Conservation (phyloP, 2,797 vertebrate genomes). For the Pseudomugil gertrudae region DNA sequence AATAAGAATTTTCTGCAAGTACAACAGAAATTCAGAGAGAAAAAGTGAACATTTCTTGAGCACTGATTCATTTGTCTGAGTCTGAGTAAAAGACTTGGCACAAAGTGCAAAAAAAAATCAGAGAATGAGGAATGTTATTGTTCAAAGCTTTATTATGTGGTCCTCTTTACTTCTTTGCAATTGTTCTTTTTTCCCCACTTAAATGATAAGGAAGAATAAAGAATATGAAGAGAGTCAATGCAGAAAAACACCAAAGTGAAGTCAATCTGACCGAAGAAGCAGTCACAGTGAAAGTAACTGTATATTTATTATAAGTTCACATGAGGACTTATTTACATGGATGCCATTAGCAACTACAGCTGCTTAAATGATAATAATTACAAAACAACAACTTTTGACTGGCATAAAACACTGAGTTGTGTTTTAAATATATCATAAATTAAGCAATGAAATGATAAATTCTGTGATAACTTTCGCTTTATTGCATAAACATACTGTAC, state of each 20-base stretch:
- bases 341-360: background rate
- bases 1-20: background rate
- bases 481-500: conserved; percentile 60
- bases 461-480: conserved; percentile 70
- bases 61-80: background rate
- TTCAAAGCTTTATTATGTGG: too few relatives aligned
- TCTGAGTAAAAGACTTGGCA: background rate
- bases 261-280: background rate
- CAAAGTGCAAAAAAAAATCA: background rate
- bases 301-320: background rate
- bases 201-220: background rate
- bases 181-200: background rate
- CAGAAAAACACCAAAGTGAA: background rate
- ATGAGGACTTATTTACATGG: background rate
- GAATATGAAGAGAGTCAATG: background rate
- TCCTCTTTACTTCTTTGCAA: background rate
- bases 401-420: too few relatives aligned
- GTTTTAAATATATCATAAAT: too few relatives aligned
- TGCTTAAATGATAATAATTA: background rate
- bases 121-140: background rate
- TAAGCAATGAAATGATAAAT: conserved; percentile 8
- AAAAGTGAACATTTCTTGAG: background rate
- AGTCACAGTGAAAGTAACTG: background rate
- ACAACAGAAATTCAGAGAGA: background rate
- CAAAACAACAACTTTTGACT: background rate